Evolutionary conservation across 2,888 invertebrate genomes (phyloP), one percentile per base, ranked within the genome.

Genomic region (Caradrina clavipalpis): DNA sequence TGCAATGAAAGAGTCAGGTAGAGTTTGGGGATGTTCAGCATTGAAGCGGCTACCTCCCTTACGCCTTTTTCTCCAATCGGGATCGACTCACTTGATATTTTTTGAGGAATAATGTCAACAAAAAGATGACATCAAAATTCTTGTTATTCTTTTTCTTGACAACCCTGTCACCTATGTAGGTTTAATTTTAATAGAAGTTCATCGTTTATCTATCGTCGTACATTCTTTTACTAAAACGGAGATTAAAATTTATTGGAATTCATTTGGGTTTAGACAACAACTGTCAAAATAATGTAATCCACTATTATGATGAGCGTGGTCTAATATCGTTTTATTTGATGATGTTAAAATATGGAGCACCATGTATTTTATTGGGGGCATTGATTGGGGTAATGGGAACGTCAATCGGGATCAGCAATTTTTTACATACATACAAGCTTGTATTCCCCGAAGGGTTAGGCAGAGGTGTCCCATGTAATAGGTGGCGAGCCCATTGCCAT

Each of bases 131-230:
- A n/a, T 13, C 35, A 5, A 7, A 21, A 17, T 19, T 22, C 1
- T 49, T 19, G 31, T 45, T 45, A 35, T 15, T 35, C 6, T 19
- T 35, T 35, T 39, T 69, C 2, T 17, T 51, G 86, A 50, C 86
- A 81, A 65, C 86, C 86, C 84, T 85, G 73, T 74, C 76, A 68
- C 55, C 56, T 31, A 61, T 26, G 42, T 61, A 68, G 66, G 39
- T 76, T 71, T 82, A 75, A 72, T 86, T 83, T 76, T 79, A 82
- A 82, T 80, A 84, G 61, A 49, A 83, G 81, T 84, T 76, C 84
- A 83, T 85, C 83, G 82, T 88, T 86, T 85, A 84, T 88, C 87
- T 82, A 84, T 89, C 88, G 86, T 82, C 89, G 65, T 78, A 77
- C 80, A 85, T 82, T 84, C 83, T 86, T 81, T 81, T 75, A 82